Conservation (phyloP, 1,140 invertebrate species). For the Chironomus striatipennis region DNA sequence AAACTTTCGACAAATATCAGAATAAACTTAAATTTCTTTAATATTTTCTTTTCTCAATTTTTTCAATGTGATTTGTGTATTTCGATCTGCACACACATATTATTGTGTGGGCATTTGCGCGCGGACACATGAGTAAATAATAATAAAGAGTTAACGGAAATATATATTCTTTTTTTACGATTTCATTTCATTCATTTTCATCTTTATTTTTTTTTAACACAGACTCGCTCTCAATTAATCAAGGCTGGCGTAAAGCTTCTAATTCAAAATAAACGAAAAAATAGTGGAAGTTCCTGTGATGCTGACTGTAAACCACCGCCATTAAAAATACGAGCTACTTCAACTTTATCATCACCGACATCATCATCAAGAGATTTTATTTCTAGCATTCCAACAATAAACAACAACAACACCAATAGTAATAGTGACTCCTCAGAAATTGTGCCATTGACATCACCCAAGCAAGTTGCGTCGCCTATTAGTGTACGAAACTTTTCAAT, state of each 20-base stretch:
- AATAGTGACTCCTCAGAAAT: neutral
- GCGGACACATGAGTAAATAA: no score
- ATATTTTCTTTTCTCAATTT: no score
- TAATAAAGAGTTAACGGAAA: no score
- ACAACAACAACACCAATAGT: neutral
- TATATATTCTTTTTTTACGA: no score
- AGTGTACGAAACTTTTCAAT: neutral
- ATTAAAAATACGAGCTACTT: neutral
- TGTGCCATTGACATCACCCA: neutral
- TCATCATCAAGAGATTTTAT: neutral
- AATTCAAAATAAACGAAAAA: conserved; percentile 77
- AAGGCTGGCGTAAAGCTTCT: conserved; percentile 83
- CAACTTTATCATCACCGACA: neutral
- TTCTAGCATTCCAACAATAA: neutral
- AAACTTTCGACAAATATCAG: conserved; percentile 20
- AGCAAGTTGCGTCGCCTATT: neutral
- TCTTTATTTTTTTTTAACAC: conserved; percentile 29
- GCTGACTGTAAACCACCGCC: conserved; percentile 37
- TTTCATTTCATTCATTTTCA: no score
- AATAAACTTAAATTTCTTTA: neutral
- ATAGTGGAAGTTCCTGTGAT: conserved; percentile 50
- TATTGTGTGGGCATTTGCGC: no score
- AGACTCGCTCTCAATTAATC: conserved; percentile 82
- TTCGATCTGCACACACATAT: neutral
- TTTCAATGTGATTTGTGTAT: no score